Evolutionary conservation across 2,888 invertebrate genomes (phyloP), one percentile per base, ranked within the genome.

Genomic region (Patella pellucida): DNA sequence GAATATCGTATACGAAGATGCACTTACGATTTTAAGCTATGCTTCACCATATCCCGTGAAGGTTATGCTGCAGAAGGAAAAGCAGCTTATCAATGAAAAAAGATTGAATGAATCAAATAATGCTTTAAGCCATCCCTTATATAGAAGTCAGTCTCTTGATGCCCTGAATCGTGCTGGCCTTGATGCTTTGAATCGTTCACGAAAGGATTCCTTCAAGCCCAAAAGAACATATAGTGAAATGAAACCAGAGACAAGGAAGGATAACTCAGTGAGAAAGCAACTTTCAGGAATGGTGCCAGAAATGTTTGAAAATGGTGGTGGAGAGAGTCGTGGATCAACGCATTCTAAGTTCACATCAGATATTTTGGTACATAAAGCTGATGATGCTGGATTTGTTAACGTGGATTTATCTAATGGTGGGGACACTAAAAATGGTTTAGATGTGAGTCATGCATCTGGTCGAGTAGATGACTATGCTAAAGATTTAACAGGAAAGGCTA

Each of bases 1-100:
- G 74, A 95, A 95, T 80, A 96, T 96, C 92, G 96, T 96, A 0
- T 94, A 95, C 87, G 96, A 97, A 89, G 97, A 97, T 87, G 97
- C 97, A 0, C 92, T 97, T 73, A 95, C 96, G 2, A 96, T 97
- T 79, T 92, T 97, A 68, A 96, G 96, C 80, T 96, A 97, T 82
- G 97, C 97, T 9, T 96, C 96, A 62, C 97, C 97, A 0, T 97
- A 97, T 88, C 90, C 90, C 5, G 89, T 90, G 19, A 94, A 95
- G 81, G 92, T 97, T 78, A 95, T 95, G 87, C 93, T 96, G 52
- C 93, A 94, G 87, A 93, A 93, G 82, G 92, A 93, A 54, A 90
- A 91, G 5, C 90, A 80, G 15, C 77, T 80, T 2, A 73, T 80
- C 12, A 82, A 80, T 78, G 80, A 84, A 54, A 72, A 83, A 72